Evolutionary conservation across 2,797 vertebrate species (phyloP), one percentile per base, ranked within the genome.

Genomic region (Trematomus bernacchii): DNA sequence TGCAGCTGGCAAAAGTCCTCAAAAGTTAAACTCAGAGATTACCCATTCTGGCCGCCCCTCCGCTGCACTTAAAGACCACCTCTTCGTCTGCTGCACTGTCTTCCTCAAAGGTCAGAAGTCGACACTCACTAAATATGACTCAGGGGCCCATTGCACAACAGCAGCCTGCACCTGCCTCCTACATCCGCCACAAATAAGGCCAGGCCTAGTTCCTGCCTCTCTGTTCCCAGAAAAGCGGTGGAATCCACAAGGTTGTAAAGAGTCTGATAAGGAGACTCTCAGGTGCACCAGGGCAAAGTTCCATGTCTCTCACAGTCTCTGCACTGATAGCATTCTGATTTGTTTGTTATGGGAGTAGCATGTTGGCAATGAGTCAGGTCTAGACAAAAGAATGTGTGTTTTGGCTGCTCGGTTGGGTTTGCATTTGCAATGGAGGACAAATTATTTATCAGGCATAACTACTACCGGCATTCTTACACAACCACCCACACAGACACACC

Each of bases 321-420:
- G 46, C 62, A 23, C 82, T 88, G 91, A 93, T 92, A 92, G 62
- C 79, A 47, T 79, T 75, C 65, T 77, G 80, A 83, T 88, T 89
- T 83, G 79, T 85, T 78, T 92, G 88, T 90, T 92, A 85, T 89
- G 87, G 79, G 91, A 94, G 84, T 83, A 89, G 82, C 73, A 74
- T 74, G 80, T 88, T 94, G 90, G 88, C 91, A 86, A 48, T 66
- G 85, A 91, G 80, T 93, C 93, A 92, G 86, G 89, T 89, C 88
- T 83, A 91, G 92, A 95, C 94, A 94, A 92, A 95, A 92, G 91
- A 94, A 94, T 95, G 91, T 92, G 88, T 95, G 92, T 95, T 94
- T 95, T 94, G 92, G 88, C 92, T 92, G 80, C 81, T 52, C 12
- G 40, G 59, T 77, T 82, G 68, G 16, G 62, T 80, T 73, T 77